A percentile compares a stretch with the other conserved stretches of the same genome.
Evolutionary conservation across 2,888 invertebrate genomes (phyloP).

Genomic region (Acanthosepion lycidas): DNA sequence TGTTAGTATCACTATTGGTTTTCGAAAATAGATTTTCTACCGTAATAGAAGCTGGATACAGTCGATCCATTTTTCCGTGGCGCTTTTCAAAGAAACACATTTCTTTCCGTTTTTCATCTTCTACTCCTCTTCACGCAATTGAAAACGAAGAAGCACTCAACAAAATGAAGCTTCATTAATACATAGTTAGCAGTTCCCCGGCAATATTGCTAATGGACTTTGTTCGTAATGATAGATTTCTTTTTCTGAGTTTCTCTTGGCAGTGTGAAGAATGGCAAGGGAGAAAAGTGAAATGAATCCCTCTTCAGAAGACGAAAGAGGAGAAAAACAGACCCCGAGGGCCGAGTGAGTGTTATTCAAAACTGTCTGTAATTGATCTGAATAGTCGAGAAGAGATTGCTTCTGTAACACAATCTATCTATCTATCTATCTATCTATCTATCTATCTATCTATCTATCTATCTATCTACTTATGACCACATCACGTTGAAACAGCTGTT

Average conservation of each 20-base stretch:
- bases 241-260: neutral
- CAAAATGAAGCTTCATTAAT: neutral
- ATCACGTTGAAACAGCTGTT: too few species aligned
- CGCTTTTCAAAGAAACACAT: neutral
- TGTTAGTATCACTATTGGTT: neutral
- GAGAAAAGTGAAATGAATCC: neutral
- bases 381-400: neutral
- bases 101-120: neutral
- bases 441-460: neutral
- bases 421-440: neutral
- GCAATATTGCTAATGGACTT: slow-evolving; percentile 33
- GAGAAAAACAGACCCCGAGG: neutral
- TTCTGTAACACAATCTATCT: neutral
- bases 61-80: neutral
- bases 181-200: neutral
- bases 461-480: too few species aligned
- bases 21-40: neutral
- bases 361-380: neutral
- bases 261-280: neutral
- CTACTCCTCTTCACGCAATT: neutral
- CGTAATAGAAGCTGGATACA: too few species aligned
- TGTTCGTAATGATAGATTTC: neutral
- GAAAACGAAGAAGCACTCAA: neutral
- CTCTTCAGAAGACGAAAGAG: neutral
- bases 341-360: neutral